Evolutionary conservation across 2,797 vertebrate genomes (phyloP).

Genomic region (Phrynocephalus guinanensis): DNA sequence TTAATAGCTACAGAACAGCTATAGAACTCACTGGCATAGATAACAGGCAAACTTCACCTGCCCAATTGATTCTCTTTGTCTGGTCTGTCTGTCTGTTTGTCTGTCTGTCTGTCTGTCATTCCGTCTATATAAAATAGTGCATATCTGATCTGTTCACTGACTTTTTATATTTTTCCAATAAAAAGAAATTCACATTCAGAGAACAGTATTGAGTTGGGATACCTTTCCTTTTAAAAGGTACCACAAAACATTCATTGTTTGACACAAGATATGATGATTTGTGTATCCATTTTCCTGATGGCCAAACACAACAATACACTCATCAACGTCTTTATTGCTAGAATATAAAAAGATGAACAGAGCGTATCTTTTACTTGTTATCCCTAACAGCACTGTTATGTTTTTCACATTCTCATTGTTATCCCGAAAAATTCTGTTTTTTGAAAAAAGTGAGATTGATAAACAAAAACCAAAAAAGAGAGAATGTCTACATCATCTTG

Average conservation of each 20-base stretch:
- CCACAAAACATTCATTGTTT: background rate
- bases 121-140: background rate
- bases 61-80: background rate
- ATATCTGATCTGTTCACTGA: background rate
- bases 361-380: background rate
- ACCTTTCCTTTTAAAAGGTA: background rate
- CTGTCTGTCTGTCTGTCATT: background rate
- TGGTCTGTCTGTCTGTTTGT: background rate
- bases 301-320: background rate
- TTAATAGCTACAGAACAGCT: background rate
- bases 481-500: background rate
- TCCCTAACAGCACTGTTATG: background rate
- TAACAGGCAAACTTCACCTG: background rate
- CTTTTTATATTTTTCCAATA: background rate
- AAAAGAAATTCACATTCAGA: background rate
- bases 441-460: background rate
- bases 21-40: slow-evolving; percentile 3
- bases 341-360: background rate
- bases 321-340: background rate
- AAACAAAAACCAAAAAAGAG: background rate
- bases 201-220: background rate
- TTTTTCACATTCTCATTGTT: background rate
- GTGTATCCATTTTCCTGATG: background rate
- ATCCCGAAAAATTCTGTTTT: background rate
- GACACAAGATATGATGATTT: background rate